A percentile compares a stretch with the other conserved stretches of the same genome.
phyloP scores from a whole-genome alignment of 2,797 vertebrate species.

The Pangasius djambal region DNA sequence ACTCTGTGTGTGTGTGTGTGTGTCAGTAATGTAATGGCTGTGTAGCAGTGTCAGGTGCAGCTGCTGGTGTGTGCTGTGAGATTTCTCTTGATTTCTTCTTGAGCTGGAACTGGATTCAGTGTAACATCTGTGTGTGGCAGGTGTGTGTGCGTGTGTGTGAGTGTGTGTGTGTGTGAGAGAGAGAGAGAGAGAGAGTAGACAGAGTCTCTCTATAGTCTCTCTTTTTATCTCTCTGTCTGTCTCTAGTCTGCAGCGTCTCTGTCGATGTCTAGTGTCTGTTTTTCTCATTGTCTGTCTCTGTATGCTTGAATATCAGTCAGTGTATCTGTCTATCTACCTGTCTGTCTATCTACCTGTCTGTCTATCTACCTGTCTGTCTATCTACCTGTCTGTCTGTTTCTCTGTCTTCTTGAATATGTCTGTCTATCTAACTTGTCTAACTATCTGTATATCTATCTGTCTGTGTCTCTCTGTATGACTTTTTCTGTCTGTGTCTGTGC shows the following conservation, averaged over 20 bases:
- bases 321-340: neutral
- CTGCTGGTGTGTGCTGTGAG: conserved; percentile 31
- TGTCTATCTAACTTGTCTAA: neutral
- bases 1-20: conserved; percentile 47
- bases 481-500: neutral
- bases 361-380: neutral
- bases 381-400: neutral
- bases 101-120: conserved; percentile 70
- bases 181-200: conserved; percentile 26
- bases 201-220: neutral
- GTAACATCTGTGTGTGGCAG: conserved; percentile 81
- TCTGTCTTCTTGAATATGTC: too few relatives aligned
- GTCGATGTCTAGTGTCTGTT: neutral
- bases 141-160: conserved; percentile 71
- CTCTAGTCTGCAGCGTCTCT: neutral
- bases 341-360: neutral
- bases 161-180: conserved; percentile 48
- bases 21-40: conserved; percentile 30
- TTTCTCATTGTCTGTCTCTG: neutral
- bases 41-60: conserved; percentile 64
- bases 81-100: conserved; percentile 28
- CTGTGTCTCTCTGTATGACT: neutral
- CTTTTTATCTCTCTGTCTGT: neutral
- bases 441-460: neutral
- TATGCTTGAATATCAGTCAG: neutral